Evolutionary conservation across 2,888 invertebrate genomes (phyloP), one percentile per base, ranked within the genome.

Genomic region (Lathronympha strigana): DNA sequence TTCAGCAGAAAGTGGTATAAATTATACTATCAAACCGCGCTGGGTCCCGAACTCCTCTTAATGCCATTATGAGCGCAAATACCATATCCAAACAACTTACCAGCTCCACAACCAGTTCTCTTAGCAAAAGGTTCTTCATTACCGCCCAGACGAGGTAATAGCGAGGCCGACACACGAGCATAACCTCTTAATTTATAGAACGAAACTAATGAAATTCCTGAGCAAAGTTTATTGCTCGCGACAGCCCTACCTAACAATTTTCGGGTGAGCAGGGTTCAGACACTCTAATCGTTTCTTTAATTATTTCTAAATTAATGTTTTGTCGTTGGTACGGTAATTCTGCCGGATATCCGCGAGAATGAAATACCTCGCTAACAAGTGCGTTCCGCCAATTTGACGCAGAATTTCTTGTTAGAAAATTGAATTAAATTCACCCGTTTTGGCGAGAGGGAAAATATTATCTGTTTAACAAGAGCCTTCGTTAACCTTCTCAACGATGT

Each of bases 151-250:
- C 86, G 82, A 88, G 88, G 88, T 90, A 90, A 91, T 90, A 86
- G 88, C 90, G 88, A 86, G 90, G 90, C 82, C 89, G 90, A 90
- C 90, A 91, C 90, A 91, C 90, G 86, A 88, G 88, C 88, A 91
- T 91, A 90, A 91, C 90, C 90, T 89, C 90, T 90, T 92, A 91
- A 92, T 91, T 92, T 92, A 92, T 92, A 90, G 90, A 88, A 92
- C 86, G 84, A 90, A 92, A 90, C 90, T 92, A 92, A 91, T 92
- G 91, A 92, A 92, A 92, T 92, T 92, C 92, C 90, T 81, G 78
- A 78, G 84, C 85, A 83, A 86, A 91, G 82, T 91, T 92, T 91
- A 92, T 89, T 88, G 88, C 89, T 75, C 73, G 87, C 85, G 89
- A 86, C 91, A 88, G 79, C 90, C 90, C 88, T 90, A 86, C 82